Percentiles rank a stretch among this genome's conserved stretches.
These are phyloP conservation scores for Drosophila sproati DNA, from an alignment of 1,140 invertebrate species.

Conservation along the genomic window DNA sequence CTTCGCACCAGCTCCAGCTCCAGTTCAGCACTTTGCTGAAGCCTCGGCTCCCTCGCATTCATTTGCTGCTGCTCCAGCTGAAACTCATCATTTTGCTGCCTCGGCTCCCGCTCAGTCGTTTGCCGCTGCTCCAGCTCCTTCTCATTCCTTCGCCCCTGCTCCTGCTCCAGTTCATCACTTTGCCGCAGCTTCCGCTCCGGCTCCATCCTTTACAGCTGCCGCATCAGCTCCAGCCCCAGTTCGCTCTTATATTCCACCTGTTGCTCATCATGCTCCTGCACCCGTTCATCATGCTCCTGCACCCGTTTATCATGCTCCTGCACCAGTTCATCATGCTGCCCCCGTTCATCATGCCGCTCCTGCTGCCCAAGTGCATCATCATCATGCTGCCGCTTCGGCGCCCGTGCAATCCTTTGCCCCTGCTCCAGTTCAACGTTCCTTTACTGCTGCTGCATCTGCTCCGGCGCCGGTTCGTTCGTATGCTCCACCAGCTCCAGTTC, in stretches of 20 bases:
- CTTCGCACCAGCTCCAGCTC: conserved; percentile 45
- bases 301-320: conserved; percentile 14
- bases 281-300: conserved; percentile 43
- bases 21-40: conserved; percentile 26
- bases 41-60: conserved; percentile 39
- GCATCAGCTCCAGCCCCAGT: neutral
- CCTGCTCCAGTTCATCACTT: no score
- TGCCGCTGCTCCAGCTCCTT: no score
- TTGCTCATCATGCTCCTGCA: conserved; percentile 40
- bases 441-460: conserved; percentile 39
- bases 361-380: conserved; percentile 42
- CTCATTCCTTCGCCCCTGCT: no score
- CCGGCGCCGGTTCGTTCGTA: conserved; percentile 31
- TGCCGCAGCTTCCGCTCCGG: no score
- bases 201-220: neutral
- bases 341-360: conserved; percentile 40
- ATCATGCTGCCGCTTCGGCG: conserved; percentile 45
- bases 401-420: conserved; percentile 38
- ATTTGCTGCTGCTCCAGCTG: conserved; percentile 41
- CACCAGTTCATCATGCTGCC: conserved; percentile 25
- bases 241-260: conserved; percentile 4
- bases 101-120: no score
- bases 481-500: conserved; percentile 19
- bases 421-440: conserved; percentile 2
- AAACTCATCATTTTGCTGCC: conserved; percentile 17